These are phyloP conservation scores for Ploceus nigricollis DNA, from an alignment of 2,113 vertebrate species.

Conservation along the genomic window DNA sequence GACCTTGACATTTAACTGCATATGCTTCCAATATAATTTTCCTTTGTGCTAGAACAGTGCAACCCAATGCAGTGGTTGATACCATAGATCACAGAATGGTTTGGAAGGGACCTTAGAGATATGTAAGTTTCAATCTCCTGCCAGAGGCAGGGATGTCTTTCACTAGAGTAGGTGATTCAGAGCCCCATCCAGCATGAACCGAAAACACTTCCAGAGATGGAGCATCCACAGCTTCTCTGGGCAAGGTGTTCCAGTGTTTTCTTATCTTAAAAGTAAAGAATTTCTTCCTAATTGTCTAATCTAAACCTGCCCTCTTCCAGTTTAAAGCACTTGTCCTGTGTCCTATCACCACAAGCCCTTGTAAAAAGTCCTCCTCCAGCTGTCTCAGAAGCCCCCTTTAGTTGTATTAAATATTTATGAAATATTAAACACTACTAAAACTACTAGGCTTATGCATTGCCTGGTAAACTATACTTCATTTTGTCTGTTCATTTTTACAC, in stretches of 20 bases:
- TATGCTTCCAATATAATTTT: background rate
- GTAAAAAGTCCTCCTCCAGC: background rate
- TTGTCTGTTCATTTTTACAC: background rate
- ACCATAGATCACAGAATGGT: background rate
- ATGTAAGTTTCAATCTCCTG: background rate
- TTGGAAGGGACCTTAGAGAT: background rate
- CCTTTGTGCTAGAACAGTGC: background rate
- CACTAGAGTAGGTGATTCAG: background rate
- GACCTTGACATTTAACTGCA: background rate
- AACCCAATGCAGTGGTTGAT: background rate
- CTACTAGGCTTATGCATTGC: background rate
- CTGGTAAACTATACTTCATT: background rate
- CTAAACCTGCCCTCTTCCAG: background rate
- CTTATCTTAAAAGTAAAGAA: background rate
- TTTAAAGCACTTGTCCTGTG: background rate
- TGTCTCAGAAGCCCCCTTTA: background rate
- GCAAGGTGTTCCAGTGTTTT: background rate
- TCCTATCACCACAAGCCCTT: background rate
- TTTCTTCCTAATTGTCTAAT: background rate
- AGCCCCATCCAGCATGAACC: background rate
- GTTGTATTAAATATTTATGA: background rate
- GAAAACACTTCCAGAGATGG: background rate
- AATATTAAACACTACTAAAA: background rate
- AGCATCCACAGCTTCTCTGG: background rate
- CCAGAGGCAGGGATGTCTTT: background rate